Evolutionary conservation across 2,888 invertebrate species (phyloP), one percentile per base, ranked within the genome.

Genomic region (Eustalomyia histrio): DNA sequence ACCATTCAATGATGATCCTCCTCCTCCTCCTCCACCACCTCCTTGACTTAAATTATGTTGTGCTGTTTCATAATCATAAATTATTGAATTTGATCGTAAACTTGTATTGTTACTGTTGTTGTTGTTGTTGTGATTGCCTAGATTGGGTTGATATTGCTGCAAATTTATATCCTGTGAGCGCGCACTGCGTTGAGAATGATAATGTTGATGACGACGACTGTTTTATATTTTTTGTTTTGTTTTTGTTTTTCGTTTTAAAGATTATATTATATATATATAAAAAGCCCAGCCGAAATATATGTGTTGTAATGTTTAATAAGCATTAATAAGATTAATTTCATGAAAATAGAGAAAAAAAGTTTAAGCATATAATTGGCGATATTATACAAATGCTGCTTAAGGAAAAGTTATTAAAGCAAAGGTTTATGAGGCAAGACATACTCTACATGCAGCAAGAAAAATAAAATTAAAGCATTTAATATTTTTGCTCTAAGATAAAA

Each of bases 41-140:
- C 4, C 74, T 17, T 68, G 74, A 50, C 72, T 78, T 87, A 91
- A 92, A 83, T 92, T 92, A 24, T 94, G 92, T 84, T 95, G 95
- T 39, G 95, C 94, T 84, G 93, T 95, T 89, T 96, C 96, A 90
- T 96, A 96, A 90, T 96, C 96, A 90, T 95, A 96, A 90, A 94
- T 96, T 91, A 95, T 96, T 79, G 96, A 96, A 81, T 94, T 94
- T 6, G 96, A 96, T 17, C 96, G 92, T 65, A 87, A 18, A n/a
- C 85, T 87, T 63, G 72, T 72, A 58, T 69, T 78, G 43, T 75
- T 74, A 39, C 58, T 58, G 35, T 29, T 60, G 29, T 29, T 29
- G 29, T 29, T 29, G 7, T 29, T 39, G 73, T 60, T 71, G 73
- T 43, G 73, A 17, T 52, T 80, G 79, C 72, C 84, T 5, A 39